phyloP scores from a whole-genome alignment of 1,140 invertebrate species.

The Cepaea nemoralis region DNA sequence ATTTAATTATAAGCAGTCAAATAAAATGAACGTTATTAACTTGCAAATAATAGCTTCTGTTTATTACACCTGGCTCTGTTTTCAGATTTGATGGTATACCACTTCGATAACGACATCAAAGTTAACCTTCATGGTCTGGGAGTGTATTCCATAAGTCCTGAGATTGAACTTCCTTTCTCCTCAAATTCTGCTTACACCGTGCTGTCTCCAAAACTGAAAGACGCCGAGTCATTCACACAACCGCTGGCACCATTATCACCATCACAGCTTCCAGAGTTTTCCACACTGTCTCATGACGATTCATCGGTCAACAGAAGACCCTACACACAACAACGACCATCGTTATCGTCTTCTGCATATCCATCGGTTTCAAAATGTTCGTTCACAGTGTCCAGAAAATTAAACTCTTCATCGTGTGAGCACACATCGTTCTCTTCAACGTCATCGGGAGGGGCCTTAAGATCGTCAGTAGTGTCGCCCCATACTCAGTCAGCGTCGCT shows the following conservation, averaged over 20 bases:
- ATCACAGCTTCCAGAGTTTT: not conserved
- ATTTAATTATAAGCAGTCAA: not conserved
- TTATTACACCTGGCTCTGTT: too few relatives aligned
- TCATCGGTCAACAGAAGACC: not conserved
- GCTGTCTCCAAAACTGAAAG: not conserved
- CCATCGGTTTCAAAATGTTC: not conserved
- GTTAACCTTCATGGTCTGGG: not conserved
- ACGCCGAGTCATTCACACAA: not conserved
- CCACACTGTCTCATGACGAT: not conserved
- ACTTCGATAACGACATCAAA: not conserved
- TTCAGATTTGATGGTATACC: not conserved
- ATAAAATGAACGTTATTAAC: not conserved
- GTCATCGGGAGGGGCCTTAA: not conserved
- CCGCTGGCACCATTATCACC: not conserved
- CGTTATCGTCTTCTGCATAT: not conserved
- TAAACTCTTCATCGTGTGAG: not conserved
- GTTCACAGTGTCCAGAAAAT: not conserved
- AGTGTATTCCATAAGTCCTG: conserved; percentile 7
- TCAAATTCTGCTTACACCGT: not conserved
- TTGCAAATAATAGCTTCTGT: too few relatives aligned
- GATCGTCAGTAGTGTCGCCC: not conserved
- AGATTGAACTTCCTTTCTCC: not conserved
- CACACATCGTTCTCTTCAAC: not conserved
- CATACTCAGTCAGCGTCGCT: not conserved
- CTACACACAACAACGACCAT: not conserved